A percentile compares a stretch with the other conserved stretches of the same genome.
These are phyloP conservation scores for Hycleus cichorii DNA, from an alignment of 1,140 invertebrate species.

Conservation along the genomic window DNA sequence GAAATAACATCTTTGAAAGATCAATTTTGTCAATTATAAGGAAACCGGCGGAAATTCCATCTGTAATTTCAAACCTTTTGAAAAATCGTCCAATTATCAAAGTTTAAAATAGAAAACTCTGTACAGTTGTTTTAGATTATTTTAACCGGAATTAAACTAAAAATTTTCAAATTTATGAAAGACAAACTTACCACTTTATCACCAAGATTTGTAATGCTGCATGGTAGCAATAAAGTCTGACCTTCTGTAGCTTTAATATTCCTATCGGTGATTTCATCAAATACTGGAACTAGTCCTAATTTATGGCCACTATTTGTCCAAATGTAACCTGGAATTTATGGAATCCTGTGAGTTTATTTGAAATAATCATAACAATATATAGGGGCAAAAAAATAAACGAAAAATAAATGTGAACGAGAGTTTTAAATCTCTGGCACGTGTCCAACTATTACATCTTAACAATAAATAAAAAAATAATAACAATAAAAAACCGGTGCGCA, in stretches of 20 bases:
- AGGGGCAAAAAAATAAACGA: neutral
- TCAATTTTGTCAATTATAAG: too few species aligned
- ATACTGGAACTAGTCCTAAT: slow-evolving; percentile 16
- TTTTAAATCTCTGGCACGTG: slow-evolving; percentile 4
- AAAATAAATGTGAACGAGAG: neutral
- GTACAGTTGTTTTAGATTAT: too few species aligned
- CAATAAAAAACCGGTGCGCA: too few species aligned
- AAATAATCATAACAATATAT: neutral
- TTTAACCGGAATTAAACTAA: too few species aligned
- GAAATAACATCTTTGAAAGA: too few species aligned
- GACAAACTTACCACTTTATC: slow-evolving; percentile 54
- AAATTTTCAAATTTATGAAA: too few species aligned
- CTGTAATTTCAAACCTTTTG: too few species aligned
- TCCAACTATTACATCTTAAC: slow-evolving; percentile 1
- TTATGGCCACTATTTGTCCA: slow-evolving; percentile 10
- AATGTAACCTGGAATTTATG: slow-evolving; percentile 19
- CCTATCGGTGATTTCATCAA: slow-evolving; percentile 29
- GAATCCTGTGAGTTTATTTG: slow-evolving; percentile 3
- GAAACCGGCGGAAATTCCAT: too few species aligned
- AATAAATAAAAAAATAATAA: too few species aligned
- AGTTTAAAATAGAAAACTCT: too few species aligned
- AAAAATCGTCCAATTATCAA: too few species aligned
- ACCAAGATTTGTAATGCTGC: slow-evolving; percentile 51
- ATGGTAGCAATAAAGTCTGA: slow-evolving; percentile 54
- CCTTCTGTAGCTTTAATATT: slow-evolving; percentile 38